A percentile compares a stretch with the other conserved stretches of the same genome.
These are phyloP conservation scores for Apodemia mormo DNA, from an alignment of 2,888 invertebrate genomes.

Conservation along the genomic window DNA sequence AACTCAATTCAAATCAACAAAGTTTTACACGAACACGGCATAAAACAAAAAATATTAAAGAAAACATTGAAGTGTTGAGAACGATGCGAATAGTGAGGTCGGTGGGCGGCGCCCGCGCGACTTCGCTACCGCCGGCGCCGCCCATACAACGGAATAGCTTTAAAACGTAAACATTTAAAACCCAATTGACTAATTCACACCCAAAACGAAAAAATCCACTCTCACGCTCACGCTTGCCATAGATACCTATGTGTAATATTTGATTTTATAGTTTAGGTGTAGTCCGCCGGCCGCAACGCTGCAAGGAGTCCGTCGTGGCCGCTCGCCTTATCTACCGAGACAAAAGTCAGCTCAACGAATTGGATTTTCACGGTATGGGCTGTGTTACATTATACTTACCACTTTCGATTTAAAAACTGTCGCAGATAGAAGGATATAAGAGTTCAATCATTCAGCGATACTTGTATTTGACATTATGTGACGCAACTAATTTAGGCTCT, in stretches of 20 bases:
- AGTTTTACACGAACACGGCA: constrained; percentile 79
- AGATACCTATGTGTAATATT: constrained; percentile 82
- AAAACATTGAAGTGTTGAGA: constrained; percentile 78
- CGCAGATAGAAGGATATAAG: background rate
- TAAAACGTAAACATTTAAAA: constrained; percentile 81
- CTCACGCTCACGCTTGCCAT: constrained; percentile 83
- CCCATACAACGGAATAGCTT: constrained; percentile 75
- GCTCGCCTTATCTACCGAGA: constrained; percentile 81
- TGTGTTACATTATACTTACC: constrained; percentile 42
- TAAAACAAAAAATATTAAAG: constrained; percentile 69
- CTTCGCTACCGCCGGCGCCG: constrained; percentile 61
- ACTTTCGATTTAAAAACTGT: constrained; percentile 25
- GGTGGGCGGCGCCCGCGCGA: constrained; percentile 70
- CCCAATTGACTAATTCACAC: constrained; percentile 82
- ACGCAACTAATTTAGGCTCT: too few relatives aligned
- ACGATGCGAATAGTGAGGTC: constrained; percentile 73
- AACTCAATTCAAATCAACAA: constrained; percentile 78
- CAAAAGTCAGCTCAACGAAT: constrained; percentile 75
- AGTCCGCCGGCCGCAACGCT: constrained; percentile 72
- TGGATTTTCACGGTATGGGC: constrained; percentile 43
- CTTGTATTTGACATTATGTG: too few relatives aligned
- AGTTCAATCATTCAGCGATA: too few relatives aligned
- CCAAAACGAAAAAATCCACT: constrained; percentile 81
- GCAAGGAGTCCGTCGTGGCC: constrained; percentile 70
- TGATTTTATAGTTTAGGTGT: constrained; percentile 78